Conservation (phyloP, 2,113 vertebrate species). For the Melanocharis versteri region DNA sequence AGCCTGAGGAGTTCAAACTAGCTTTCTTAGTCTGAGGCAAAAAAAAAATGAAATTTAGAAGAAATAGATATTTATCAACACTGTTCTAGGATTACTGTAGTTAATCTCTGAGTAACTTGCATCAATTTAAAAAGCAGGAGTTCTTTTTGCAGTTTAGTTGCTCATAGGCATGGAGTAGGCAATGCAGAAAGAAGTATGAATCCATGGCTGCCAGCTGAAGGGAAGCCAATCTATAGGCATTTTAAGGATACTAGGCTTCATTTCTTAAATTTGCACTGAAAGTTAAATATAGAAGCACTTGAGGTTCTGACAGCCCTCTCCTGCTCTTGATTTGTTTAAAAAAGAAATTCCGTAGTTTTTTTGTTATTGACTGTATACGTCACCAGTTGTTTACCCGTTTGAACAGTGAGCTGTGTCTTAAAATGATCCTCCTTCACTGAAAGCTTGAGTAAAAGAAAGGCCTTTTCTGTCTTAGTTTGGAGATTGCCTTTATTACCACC, state of each 20-base stretch:
- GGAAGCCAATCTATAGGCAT: not conserved
- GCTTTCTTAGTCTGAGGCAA: not conserved
- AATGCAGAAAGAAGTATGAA: not conserved
- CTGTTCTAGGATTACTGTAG: not conserved
- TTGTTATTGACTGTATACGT: not conserved
- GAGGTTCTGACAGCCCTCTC: not conserved
- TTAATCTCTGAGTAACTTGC: not conserved
- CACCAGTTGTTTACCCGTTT: not conserved
- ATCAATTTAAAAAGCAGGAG: not conserved
- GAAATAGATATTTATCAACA: not conserved
- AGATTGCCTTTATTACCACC: not conserved
- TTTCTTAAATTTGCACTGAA: not conserved
- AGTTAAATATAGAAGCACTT: not conserved
- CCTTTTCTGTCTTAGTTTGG: not conserved
- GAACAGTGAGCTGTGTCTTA: not conserved
- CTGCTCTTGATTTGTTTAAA: not conserved
- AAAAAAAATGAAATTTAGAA: not conserved
- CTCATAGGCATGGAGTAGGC: not conserved
- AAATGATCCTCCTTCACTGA: not conserved
- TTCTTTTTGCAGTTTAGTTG: not conserved
- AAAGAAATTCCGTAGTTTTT: not conserved
- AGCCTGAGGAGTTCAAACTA: not conserved
- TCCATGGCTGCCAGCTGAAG: not conserved
- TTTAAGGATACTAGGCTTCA: not conserved
- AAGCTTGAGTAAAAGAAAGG: not conserved